Base-by-base conservation (phyloP, 2,888 invertebrate genomes). In the Leptogaster cylindrica region DNA sequence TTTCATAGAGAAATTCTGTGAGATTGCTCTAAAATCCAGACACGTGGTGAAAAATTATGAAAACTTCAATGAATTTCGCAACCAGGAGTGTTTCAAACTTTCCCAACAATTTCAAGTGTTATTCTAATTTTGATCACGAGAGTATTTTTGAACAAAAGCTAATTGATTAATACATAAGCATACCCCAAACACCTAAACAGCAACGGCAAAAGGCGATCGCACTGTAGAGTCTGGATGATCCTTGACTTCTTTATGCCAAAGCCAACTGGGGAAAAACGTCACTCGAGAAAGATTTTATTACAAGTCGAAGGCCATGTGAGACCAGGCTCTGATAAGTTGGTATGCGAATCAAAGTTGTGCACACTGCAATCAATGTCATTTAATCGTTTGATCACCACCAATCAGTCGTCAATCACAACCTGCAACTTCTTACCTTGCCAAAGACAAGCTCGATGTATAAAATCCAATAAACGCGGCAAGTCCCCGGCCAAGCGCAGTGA, bases 201-300 rank as follows among this genome's bases (percentile, higher is more conserved):
- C n/a, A n/a, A n/a, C n/a, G n/a, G n/a, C n/a, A n/a, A n/a, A n/a
- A n/a, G n/a, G n/a, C n/a, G n/a, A n/a, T n/a, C n/a, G n/a, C n/a
- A n/a, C n/a, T n/a, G n/a, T n/a, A n/a, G n/a, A n/a, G 44, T 27
- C 31, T 16, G 10, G 20, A 14, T 23, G 20, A 39, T 55, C 55
- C 55, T 55, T 55, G 55, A 55, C 55, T 55, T 55, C 55, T 39
- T 55, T 55, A 33, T 55, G 55, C 55, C 55, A 55, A 55, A 36
- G 39, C 23, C n/a, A 55, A 39, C 46, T 23, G 36, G 36, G 25
- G n/a, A 4, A 20, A 12, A 20, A 55, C 55, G 55, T 55, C 55
- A 55, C n/a, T 50, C 27, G 33, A 18, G 27, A 52, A 33, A 33
- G 18, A 33, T 16, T 39, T 12, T 39, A 55, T 18, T 55, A 55